Base-by-base conservation (phyloP, 2,888 invertebrate species). In the Mechanitis messenoides region DNA sequence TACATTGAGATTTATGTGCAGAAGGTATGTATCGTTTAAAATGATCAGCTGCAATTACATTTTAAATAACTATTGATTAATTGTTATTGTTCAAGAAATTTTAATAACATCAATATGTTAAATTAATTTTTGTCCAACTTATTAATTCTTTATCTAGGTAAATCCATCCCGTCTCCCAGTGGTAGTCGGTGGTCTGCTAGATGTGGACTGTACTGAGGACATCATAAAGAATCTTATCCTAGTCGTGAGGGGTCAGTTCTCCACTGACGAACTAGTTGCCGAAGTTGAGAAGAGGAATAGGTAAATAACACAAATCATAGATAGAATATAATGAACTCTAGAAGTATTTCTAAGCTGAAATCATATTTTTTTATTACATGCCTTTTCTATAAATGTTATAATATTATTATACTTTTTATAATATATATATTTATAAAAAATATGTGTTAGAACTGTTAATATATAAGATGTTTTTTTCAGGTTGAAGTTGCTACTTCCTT, bases 1-100 rank as follows among this genome's bases (percentile, higher is more conserved):
- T 99, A 99, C 85, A 99, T 99, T 77, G 99, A 99, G 90, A 99
- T 99, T 73, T 99, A 99, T 81, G 99, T 99, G 59, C 99, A 99
- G 85, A 99, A 99, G 92, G 96, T 95, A 74, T 74, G 69, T 12
- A 38, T 33, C 20, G 20, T 20, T 20, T 20, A 20, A 20, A 20
- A 20, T 20, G 20, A 20, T 20, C 20, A 20, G 20, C 20, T 20
- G 20, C 20, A 20, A 20, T 20, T 20, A 20, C 20, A 20, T 20
- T 20, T 20, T 20, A 20, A 20, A 20, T 20, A 20, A 20, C 20
- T 20, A 20, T 20, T 20, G 20, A 20, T 20, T 20, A 20, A 20
- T 20, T 20, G 20, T 20, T 20, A 20, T 20, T 20, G 20, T 20
- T 20, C 20, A 20, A 20, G 20, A 20, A 20, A 20, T 20, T 20